These are phyloP conservation scores for Zootoca vivipara DNA, from an alignment of 2,113 vertebrate genomes.

Conservation along the genomic window DNA sequence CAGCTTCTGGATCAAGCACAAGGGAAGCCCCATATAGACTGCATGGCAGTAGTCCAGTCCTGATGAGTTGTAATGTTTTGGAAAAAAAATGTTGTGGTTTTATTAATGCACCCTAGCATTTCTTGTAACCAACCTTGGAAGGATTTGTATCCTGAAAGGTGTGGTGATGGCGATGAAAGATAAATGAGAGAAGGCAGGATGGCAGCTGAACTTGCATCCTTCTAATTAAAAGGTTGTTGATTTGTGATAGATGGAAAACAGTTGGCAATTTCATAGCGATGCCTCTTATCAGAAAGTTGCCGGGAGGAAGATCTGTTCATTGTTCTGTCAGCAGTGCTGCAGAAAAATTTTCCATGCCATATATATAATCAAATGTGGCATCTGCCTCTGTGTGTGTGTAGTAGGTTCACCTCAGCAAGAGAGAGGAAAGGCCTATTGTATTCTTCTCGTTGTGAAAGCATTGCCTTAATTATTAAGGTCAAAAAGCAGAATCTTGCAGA, in stretches of 20 bases:
- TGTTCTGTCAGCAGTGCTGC: not conserved
- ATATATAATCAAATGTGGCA: slow-evolving; percentile 35
- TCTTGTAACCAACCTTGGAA: too few relatives aligned
- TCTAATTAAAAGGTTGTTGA: not conserved
- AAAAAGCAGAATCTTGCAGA: slow-evolving; percentile 36
- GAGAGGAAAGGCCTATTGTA: slow-evolving; percentile 49
- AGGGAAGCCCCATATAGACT: too few relatives aligned
- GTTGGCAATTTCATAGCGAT: not conserved
- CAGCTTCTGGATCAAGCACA: too few relatives aligned
- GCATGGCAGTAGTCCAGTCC: too few relatives aligned
- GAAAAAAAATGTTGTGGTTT: too few relatives aligned
- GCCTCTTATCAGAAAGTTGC: not conserved
- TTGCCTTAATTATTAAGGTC: slow-evolving; percentile 57
- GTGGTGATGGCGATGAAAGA: not conserved
- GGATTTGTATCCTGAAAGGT: too few relatives aligned
- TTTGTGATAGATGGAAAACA: not conserved
- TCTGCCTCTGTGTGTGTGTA: not conserved
- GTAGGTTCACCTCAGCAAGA: not conserved
- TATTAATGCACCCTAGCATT: too few relatives aligned
- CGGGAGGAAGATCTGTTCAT: not conserved
- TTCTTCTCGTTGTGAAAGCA: slow-evolving; percentile 42
- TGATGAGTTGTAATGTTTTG: too few relatives aligned
- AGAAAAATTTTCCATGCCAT: not conserved
- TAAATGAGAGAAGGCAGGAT: not conserved
- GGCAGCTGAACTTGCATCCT: not conserved